phyloP scores from a whole-genome alignment of 2,888 invertebrate species.

The Entomobrya multifasciata region DNA sequence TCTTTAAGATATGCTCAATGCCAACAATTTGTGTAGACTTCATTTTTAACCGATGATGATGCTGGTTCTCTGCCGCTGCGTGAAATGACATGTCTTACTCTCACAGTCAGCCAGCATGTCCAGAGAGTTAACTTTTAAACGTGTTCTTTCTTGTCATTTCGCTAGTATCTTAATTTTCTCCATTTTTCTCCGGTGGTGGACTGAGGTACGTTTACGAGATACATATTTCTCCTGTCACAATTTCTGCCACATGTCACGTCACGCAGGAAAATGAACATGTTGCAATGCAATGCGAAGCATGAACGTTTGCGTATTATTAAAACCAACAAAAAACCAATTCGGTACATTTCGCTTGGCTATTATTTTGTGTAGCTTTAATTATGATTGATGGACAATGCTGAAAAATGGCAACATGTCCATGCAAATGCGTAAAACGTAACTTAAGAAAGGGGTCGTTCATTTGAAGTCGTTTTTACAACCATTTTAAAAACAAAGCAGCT shows the following conservation, averaged over 20 bases:
- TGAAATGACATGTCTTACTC: background rate
- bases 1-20: background rate
- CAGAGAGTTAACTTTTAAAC: background rate
- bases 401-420: too few relatives aligned
- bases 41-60: too few relatives aligned
- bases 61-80: background rate
- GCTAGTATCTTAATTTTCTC: background rate
- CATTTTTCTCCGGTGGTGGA: background rate
- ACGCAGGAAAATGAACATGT: constrained; percentile 15
- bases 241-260: constrained; percentile 18
- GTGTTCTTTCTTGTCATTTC: background rate
- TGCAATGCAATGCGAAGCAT: too few relatives aligned
- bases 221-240: background rate
- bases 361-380: too few relatives aligned
- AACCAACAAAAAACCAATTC: too few relatives aligned
- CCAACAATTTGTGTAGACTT: constrained; percentile 1
- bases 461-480: background rate
- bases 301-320: too few relatives aligned
- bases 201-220: too few relatives aligned
- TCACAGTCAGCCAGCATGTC: background rate
- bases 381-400: too few relatives aligned
- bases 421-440: too few relatives aligned
- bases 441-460: too few relatives aligned
- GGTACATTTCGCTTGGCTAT: too few relatives aligned
- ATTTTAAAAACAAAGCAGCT: background rate